Evolutionary conservation across 2,888 invertebrate genomes (phyloP).

Genomic region (Marasmarcha lunaedactyla): DNA sequence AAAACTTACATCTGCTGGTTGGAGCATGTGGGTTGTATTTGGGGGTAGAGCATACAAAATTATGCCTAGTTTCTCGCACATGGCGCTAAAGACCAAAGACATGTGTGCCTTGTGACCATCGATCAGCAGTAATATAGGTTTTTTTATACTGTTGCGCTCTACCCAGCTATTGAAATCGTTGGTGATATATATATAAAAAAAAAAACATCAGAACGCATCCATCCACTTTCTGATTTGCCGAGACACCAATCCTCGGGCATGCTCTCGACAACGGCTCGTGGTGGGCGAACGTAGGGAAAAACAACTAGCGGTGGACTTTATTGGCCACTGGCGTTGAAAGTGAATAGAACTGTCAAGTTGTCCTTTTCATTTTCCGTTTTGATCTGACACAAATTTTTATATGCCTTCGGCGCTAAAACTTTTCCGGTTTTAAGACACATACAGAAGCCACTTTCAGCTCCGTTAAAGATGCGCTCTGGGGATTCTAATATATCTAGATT

Average conservation of each 20-base stretch:
- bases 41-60: slow-evolving; percentile 15
- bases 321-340: slow-evolving; percentile 13
- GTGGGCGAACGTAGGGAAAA: slow-evolving; percentile 12
- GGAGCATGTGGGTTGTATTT: slow-evolving; percentile 10
- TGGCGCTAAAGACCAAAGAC: slow-evolving; percentile 14
- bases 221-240: slow-evolving; percentile 16
- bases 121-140: slow-evolving; percentile 17
- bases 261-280: slow-evolving; percentile 9
- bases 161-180: slow-evolving; percentile 16
- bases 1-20: slow-evolving; percentile 17
- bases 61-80: slow-evolving; percentile 15
- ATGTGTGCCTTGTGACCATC: slow-evolving; percentile 21
- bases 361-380: slow-evolving; percentile 17
- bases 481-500: slow-evolving; percentile 1
- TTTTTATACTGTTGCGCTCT: slow-evolving; percentile 9
- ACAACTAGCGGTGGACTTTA: slow-evolving; percentile 9
- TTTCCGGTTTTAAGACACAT: slow-evolving; percentile 15
- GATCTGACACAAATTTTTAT: slow-evolving; percentile 12
- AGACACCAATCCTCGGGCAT: slow-evolving; percentile 16
- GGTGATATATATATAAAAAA: slow-evolving; percentile 16
- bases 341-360: slow-evolving; percentile 17
- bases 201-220: slow-evolving; percentile 15
- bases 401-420: slow-evolving; percentile 18
- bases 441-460: slow-evolving; percentile 18
- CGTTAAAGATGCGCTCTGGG: slow-evolving; percentile 10